phyloP scores from a whole-genome alignment of 2,888 invertebrate genomes.

The Sminthurinus aureus region DNA sequence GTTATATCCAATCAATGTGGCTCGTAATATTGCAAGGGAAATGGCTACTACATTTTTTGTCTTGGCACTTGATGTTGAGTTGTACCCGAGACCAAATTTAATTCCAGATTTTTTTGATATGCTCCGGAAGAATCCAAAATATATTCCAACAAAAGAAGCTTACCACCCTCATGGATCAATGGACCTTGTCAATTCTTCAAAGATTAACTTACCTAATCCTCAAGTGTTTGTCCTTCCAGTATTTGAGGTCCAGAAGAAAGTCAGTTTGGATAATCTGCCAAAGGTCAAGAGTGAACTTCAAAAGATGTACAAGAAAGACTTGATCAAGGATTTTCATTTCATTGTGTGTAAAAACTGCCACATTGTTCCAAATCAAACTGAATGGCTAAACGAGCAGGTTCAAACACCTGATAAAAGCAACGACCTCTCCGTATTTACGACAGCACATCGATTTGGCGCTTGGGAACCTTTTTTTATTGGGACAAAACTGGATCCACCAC shows the following conservation, averaged over 20 bases:
- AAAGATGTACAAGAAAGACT: slow-evolving; percentile 74
- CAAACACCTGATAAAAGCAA: too few species aligned
- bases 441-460: slow-evolving; percentile 66
- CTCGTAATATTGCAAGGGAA: slow-evolving; percentile 85
- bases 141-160: too few species aligned
- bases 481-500: slow-evolving; percentile 71
- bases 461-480: slow-evolving; percentile 97
- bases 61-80: slow-evolving; percentile 87
- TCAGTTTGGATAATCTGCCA: slow-evolving; percentile 67
- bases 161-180: too few species aligned
- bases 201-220: slow-evolving; percentile 63
- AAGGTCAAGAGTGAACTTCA: slow-evolving; percentile 75
- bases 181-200: too few species aligned
- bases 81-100: slow-evolving; percentile 86
- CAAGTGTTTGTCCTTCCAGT: slow-evolving; percentile 88
- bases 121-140: slow-evolving; percentile 72
- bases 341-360: too few species aligned
- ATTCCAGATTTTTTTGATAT: slow-evolving; percentile 83
- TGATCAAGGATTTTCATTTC: slow-evolving; percentile 88
- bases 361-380: slow-evolving; percentile 67
- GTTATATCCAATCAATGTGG: slow-evolving; percentile 89
- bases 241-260: slow-evolving; percentile 80
- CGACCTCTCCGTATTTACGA: too few species aligned
- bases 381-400: slow-evolving; percentile 29
- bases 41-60: slow-evolving; percentile 83